These are phyloP conservation scores for Polyommatus icarus DNA, from an alignment of 2,888 invertebrate species.

Conservation along the genomic window DNA sequence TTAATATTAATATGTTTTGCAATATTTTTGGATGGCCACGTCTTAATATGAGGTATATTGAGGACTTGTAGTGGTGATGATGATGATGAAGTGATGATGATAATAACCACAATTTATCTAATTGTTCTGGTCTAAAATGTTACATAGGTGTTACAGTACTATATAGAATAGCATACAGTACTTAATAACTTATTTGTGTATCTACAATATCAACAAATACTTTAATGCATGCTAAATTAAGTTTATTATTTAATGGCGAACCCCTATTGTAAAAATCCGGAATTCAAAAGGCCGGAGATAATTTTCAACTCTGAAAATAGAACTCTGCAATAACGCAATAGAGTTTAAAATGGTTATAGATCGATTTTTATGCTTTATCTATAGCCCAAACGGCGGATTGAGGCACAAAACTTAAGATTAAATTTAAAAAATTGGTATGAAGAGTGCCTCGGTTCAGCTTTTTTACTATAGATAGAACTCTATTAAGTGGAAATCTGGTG, in stretches of 20 bases:
- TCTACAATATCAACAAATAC: constrained; percentile 9
- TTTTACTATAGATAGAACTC: neutral
- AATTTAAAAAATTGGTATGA: too few species aligned
- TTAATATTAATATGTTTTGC: too few species aligned
- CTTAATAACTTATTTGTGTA: constrained; percentile 28
- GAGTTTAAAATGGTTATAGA: neutral
- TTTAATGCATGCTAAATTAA: constrained; percentile 29
- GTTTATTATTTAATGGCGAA: constrained; percentile 6
- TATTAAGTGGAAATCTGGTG: neutral
- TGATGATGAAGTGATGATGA: neutral
- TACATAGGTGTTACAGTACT: constrained; percentile 1
- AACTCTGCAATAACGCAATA: neutral
- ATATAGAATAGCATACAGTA: constrained; percentile 3
- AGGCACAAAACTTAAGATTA: neutral
- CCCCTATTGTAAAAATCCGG: neutral
- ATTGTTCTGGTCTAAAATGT: constrained; percentile 2
- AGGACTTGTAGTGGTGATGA: too few species aligned
- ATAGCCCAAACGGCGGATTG: neutral
- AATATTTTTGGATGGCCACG: too few species aligned
- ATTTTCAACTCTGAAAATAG: neutral
- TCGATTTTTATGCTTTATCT: neutral
- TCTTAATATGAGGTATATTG: too few species aligned
- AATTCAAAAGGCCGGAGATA: neutral
- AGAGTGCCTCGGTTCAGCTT: neutral
- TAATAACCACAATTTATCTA: neutral